Percentiles rank a stretch among this genome's conserved stretches.
These are phyloP conservation scores for Andrena bucephala DNA, from an alignment of 2,888 invertebrate species.

Conservation along the genomic window DNA sequence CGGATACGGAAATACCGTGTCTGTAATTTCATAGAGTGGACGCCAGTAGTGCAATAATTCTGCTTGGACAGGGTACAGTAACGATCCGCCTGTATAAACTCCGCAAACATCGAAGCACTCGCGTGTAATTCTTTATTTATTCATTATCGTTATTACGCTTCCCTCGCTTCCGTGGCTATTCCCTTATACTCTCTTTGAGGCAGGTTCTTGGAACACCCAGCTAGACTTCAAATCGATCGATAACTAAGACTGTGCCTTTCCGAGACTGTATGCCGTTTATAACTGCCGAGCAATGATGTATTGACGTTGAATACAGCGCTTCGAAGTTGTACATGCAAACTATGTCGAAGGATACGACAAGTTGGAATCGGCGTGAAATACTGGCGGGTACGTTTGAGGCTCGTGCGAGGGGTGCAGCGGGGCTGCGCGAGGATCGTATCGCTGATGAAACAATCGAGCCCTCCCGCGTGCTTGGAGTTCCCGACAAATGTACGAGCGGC, in stretches of 20 bases:
- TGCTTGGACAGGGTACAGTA: neutral
- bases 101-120: too few species aligned
- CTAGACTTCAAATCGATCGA: neutral
- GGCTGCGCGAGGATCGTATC: neutral
- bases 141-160: neutral
- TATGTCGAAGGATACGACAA: too few species aligned
- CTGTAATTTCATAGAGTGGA: neutral
- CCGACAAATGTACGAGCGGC: slow-evolving; percentile 45
- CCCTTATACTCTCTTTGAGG: neutral
- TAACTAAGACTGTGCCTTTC: neutral
- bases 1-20: neutral
- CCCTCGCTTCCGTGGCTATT: neutral
- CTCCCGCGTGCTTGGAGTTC: slow-evolving; percentile 15
- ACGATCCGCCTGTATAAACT: neutral
- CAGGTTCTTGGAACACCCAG: neutral
- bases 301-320: too few species aligned
- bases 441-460: neutral
- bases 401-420: too few species aligned
- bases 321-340: too few species aligned
- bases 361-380: too few species aligned
- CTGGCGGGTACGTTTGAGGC: too few species aligned
- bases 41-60: neutral
- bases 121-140: neutral
- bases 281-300: neutral
- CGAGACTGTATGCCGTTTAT: neutral